Percentiles rank a stretch among this genome's conserved stretches.
These are phyloP conservation scores for Caradrina clavipalpis DNA, from an alignment of 2,888 invertebrate genomes.

Conservation along the genomic window DNA sequence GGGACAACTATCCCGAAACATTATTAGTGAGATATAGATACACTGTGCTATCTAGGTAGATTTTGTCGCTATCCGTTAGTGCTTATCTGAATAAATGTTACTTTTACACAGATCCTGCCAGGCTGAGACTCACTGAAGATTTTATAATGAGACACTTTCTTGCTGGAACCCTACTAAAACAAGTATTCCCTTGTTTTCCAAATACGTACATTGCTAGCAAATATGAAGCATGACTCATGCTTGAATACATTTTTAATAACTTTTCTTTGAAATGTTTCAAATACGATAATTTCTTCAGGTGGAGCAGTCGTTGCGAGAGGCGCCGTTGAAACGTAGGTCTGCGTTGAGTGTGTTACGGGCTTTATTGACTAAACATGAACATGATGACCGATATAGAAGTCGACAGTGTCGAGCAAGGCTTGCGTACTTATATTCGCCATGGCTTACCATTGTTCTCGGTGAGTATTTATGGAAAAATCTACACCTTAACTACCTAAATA, in stretches of 20 bases:
- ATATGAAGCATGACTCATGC: slow-evolving; percentile 52
- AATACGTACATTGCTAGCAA: slow-evolving; percentile 47
- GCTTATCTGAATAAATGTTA: slow-evolving; percentile 58
- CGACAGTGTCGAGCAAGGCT: slow-evolving; percentile 96
- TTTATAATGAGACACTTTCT: slow-evolving; percentile 98
- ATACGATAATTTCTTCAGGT: slow-evolving; percentile 87
- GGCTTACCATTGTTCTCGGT: slow-evolving; percentile 95
- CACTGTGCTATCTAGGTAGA: slow-evolving; percentile 16
- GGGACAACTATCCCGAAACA: background rate
- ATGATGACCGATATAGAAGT: slow-evolving; percentile 97
- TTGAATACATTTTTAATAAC: slow-evolving; percentile 32
- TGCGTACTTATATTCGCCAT: slow-evolving; percentile 97
- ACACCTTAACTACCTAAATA: background rate
- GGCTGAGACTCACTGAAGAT: slow-evolving; percentile 93
- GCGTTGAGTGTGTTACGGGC: slow-evolving; percentile 96
- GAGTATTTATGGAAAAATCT: slow-evolving; percentile 32
- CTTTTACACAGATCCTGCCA: slow-evolving; percentile 86
- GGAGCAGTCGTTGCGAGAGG: slow-evolving; percentile 96
- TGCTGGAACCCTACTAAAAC: slow-evolving; percentile 96
- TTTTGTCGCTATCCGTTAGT: slow-evolving; percentile 15
- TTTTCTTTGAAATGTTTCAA: background rate
- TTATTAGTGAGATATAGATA: background rate
- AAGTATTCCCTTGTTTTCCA: slow-evolving; percentile 73
- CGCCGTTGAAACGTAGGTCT: slow-evolving; percentile 95
- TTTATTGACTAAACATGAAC: slow-evolving; percentile 97